Conservation (phyloP, 2,888 invertebrate genomes). For the Hesperia comma region DNA sequence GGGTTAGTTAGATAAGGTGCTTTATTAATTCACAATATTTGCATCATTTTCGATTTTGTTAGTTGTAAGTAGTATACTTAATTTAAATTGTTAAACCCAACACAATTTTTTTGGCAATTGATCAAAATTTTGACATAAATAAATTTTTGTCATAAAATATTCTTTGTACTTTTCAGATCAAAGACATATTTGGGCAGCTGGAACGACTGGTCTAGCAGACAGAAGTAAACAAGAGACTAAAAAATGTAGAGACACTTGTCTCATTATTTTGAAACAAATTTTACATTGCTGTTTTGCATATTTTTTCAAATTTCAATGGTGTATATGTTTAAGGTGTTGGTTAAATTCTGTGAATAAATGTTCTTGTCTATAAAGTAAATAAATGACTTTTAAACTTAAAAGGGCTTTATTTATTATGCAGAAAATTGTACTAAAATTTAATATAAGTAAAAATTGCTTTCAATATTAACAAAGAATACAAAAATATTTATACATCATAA, state of each 20-base stretch:
- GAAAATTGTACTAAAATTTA: not conserved
- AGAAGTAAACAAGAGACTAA: conserved; percentile 34
- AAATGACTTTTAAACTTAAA: not conserved
- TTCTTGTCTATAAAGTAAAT: not conserved
- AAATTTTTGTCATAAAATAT: not conserved
- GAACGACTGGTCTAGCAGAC: conserved; percentile 74
- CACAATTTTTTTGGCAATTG: too few species aligned
- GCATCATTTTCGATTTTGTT: too few species aligned
- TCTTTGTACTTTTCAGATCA: conserved; percentile 62
- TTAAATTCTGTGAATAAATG: not conserved
- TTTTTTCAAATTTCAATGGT: not conserved
- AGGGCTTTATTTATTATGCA: not conserved
- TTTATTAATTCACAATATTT: too few species aligned
- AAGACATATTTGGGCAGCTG: conserved; percentile 79
- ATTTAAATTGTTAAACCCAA: too few species aligned
- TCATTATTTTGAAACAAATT: not conserved
- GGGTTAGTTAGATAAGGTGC: too few species aligned
- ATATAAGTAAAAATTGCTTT: not conserved
- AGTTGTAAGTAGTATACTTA: too few species aligned
- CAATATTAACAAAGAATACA: too few species aligned
- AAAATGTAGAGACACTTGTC: not conserved
- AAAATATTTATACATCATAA: not conserved
- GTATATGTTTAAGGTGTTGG: not conserved
- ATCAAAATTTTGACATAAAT: too few species aligned
- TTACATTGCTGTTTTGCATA: not conserved